Percentiles rank a stretch among this genome's conserved stretches.
Evolutionary conservation across 2,113 vertebrate species (phyloP).

Genomic region (Dicentrarchus labrax): DNA sequence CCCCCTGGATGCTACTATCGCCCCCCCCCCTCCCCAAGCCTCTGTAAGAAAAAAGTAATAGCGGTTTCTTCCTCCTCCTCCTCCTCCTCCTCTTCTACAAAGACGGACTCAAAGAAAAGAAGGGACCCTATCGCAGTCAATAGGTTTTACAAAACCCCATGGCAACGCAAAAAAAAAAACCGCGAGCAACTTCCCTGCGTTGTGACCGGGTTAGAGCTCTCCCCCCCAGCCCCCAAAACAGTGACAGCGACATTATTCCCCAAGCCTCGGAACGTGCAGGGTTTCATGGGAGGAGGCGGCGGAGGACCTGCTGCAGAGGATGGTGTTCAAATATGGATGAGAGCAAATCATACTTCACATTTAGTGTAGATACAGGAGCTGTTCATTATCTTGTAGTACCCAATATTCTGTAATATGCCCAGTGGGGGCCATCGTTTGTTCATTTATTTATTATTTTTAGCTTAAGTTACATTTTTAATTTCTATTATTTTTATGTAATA

Average conservation of each 20-base stretch:
- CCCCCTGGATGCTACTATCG: conserved; percentile 56
- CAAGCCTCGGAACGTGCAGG: conserved; percentile 61
- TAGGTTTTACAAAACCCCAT: conserved; percentile 82
- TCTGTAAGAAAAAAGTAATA: conserved; percentile 75
- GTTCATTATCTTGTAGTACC: neutral
- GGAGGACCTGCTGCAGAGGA: conserved; percentile 28
- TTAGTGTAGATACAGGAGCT: neutral
- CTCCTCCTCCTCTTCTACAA: conserved; percentile 68
- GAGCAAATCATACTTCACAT: neutral
- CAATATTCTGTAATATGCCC: too few relatives aligned
- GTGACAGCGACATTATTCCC: conserved; percentile 80
- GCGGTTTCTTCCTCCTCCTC: conserved; percentile 61
- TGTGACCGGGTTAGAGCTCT: conserved; percentile 81
- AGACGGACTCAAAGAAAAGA: conserved; percentile 80
- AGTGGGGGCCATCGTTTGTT: too few relatives aligned
- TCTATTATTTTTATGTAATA: neutral
- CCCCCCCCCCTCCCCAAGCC: conserved; percentile 23
- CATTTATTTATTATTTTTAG: neutral
- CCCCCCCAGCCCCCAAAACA: conserved; percentile 41
- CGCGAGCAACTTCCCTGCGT: conserved; percentile 80
- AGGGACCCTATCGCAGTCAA: conserved; percentile 80
- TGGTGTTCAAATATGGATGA: conserved; percentile 48
- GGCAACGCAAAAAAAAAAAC: conserved; percentile 82
- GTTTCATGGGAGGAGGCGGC: conserved; percentile 32
- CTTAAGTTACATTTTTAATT: neutral